A percentile compares a stretch with the other conserved stretches of the same genome.
These are phyloP conservation scores for Gryon sp. DNA, from an alignment of 1,140 invertebrate genomes.

Conservation along the genomic window DNA sequence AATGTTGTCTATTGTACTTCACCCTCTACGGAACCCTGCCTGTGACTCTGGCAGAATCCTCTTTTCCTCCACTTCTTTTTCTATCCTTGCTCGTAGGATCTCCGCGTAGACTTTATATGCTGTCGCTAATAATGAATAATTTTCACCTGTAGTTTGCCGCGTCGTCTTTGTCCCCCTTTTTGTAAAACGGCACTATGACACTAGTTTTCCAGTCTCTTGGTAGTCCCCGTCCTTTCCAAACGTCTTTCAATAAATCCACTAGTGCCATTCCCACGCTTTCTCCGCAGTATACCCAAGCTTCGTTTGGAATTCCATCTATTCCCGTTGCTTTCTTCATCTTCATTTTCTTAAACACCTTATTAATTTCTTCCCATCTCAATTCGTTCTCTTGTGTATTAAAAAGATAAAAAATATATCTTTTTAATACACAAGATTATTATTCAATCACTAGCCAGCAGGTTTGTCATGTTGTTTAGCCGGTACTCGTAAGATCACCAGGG, in stretches of 20 bases:
- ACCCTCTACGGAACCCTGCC: not conserved
- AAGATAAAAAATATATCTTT: too few species aligned
- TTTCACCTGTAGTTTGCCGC: not conserved
- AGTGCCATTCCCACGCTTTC: not conserved
- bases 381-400: too few species aligned
- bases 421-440: too few species aligned
- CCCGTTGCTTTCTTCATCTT: conserved; percentile 26
- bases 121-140: not conserved
- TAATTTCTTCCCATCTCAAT: not conserved
- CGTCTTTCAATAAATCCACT: not conserved
- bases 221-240: not conserved
- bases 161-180: conserved; percentile 3
- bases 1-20: not conserved
- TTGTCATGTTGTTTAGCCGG: too few species aligned
- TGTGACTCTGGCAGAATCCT: not conserved
- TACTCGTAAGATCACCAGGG: too few species aligned
- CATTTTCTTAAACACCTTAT: not conserved
- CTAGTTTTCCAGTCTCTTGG: conserved; percentile 8
- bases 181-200: conserved; percentile 4
- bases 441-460: too few species aligned
- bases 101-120: not conserved
- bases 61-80: not conserved
- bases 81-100: not conserved
- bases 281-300: conserved; percentile 3
- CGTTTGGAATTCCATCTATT: conserved; percentile 10